Evolutionary conservation across 2,113 vertebrate species (phyloP), one percentile per base, ranked within the genome.

Genomic region (Ranitomeya imitator): DNA sequence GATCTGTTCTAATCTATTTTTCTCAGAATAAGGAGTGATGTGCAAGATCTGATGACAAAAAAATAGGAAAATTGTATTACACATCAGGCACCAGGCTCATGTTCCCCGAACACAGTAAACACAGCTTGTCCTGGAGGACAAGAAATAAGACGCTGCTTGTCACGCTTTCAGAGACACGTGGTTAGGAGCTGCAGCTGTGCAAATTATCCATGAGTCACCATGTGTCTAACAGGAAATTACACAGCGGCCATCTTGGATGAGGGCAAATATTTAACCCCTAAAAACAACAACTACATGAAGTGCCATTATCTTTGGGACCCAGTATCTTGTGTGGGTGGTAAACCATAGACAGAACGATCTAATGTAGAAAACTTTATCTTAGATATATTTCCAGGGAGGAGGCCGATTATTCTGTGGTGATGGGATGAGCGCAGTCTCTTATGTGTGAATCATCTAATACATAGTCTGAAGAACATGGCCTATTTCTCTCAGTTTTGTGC

Each of bases 151-250:
- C 54, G 6, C 55, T 21, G 45, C 37, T 21, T 77, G 37, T 52
- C 45, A 59, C 55, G n/a, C 7, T 26, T 23, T 16, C 21, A 18
- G 0, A 18, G 6, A 37, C 8, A 18, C 14, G 10, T 31, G 57
- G 26, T 45, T 60, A 51, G 8, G n/a, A 83, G 60, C 19, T 13
- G 11, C 80, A 83, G 60, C 60, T 83, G 60, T 63, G 8, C 60
- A 65, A 63, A 63, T 83, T 65, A 82, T 45, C 7, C 9, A 65
- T 83, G 59, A 83, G 80, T 83, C 80, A 83, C 59, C n/a, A n/a
- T 52, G n/a, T 19, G 26, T n/a, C 80, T 65, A 83, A 83, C 59
- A 83, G 80, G 80, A 83, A 83, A 16, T 63, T 63, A 63, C 15
- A 59, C 31, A 15, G 37, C 13, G 16, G 59, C 80, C 80, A 83